Evolutionary conservation across 2,797 vertebrate species (phyloP), one percentile per base, ranked within the genome.

Genomic region (Limnodromus scolopaceus): DNA sequence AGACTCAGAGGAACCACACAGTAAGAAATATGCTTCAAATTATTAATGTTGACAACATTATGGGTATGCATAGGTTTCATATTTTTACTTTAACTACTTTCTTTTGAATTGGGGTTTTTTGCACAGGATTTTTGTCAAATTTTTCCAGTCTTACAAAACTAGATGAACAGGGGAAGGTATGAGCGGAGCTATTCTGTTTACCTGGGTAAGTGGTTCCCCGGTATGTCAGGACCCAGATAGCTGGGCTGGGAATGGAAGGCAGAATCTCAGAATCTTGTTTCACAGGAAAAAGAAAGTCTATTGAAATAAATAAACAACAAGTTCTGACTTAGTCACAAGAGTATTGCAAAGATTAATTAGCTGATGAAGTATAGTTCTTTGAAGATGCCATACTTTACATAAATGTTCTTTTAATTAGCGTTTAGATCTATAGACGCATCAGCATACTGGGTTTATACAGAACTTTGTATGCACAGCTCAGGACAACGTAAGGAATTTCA

Each of bases 251-350:
- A 89, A 58, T 0, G 0, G 58, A 89, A 83, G n/a, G 34, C 38
- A 43, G 68, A 82, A 82, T 63, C 53, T 84, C 38, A 54, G 27
- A 64, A 39, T 76, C 48, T 53, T 86, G 48, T 60, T 79, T 92
- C 78, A 81, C 15, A 32, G 83, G 69, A 53, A 48, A 57, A 63
- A 61, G 11, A 54, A 91, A 64, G 9, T 34, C 60, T 60, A 10
- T 39, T 77, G 60, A 95, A 82, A 84, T 65, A 92, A 93, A 87
- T 49, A 75, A 95, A 75, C 7, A 66, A 12, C 28, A 75, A 87
- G 13, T 65, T 91, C 63, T 69, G 72, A 84, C 14, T 57, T 69
- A 61, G 63, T 72, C n/a, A 49, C 38, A 58, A 54, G 34, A 60
- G 9, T 63, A 81, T 75, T 81, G n/a, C 49, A 27, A 90, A 85